A percentile compares a stretch with the other conserved stretches of the same genome.
These are phyloP conservation scores for Babyrousa celebensis DNA, from an alignment of 2,797 vertebrate genomes.

Conservation along the genomic window DNA sequence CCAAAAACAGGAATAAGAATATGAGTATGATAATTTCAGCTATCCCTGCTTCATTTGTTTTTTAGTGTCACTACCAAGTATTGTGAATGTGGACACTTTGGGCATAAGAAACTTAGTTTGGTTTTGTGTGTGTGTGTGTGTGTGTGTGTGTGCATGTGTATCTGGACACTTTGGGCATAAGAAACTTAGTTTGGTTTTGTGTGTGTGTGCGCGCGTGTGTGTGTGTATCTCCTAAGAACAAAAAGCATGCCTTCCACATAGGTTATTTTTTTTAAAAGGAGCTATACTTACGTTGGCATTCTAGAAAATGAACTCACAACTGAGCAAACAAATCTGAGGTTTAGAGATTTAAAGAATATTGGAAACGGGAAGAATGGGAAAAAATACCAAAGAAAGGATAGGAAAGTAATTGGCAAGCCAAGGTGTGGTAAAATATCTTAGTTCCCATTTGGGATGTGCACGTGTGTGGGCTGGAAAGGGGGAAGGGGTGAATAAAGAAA, in stretches of 20 bases:
- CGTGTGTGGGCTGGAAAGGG: background rate
- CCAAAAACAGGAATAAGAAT: background rate
- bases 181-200: background rate
- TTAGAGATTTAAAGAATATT: slow-evolving; percentile 32
- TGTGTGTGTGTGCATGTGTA: background rate
- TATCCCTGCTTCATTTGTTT: background rate
- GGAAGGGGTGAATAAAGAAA: background rate
- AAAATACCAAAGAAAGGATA: background rate
- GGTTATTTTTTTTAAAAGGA: background rate
- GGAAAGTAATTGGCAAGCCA: background rate
- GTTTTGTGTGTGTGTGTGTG: background rate
- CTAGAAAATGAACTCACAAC: background rate
- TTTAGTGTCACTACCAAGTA: background rate
- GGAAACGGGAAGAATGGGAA: background rate
- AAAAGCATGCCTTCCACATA: background rate
- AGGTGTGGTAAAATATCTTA: background rate
- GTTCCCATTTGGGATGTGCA: background rate
- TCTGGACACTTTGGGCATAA: background rate
- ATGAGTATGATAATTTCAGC: background rate
- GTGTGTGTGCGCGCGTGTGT: background rate
- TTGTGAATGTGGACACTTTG: background rate
- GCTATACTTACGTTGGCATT: background rate
- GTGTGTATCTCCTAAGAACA: background rate
- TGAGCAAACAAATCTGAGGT: background rate
- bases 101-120: background rate